Evolutionary conservation across 1,140 invertebrate genomes (phyloP).

Genomic region (Teleogryllus occipitalis): DNA sequence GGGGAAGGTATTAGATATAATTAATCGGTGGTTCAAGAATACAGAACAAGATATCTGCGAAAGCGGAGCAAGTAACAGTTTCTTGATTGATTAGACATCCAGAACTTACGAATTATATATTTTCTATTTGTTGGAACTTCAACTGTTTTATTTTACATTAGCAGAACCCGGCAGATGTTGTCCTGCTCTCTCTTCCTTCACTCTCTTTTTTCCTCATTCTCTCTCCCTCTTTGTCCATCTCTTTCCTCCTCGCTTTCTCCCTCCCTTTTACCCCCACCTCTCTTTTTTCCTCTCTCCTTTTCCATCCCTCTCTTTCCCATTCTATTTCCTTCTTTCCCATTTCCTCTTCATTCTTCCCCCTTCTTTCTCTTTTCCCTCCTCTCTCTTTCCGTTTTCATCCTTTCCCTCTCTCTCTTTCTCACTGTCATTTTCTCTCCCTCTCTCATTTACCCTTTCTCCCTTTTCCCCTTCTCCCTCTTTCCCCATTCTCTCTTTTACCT

Average conservation of each 20-base stretch:
- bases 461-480: neutral
- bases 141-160: too few species aligned
- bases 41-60: too few species aligned
- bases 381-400: neutral
- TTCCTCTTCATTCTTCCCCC: neutral
- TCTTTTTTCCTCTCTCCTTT: neutral
- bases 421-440: neutral
- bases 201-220: neutral
- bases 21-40: too few species aligned
- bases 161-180: too few species aligned
- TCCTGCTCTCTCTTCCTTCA: too few species aligned
- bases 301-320: neutral
- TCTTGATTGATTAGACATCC: too few species aligned
- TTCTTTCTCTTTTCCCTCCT: neutral
- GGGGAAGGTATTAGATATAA: too few species aligned
- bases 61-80: too few species aligned
- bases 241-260: neutral
- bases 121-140: too few species aligned
- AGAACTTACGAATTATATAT: too few species aligned
- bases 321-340: neutral
- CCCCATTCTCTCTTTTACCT: neutral
- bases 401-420: too few species aligned
- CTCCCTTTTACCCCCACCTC: neutral
- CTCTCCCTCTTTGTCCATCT: neutral
- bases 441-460: neutral